Conservation (phyloP, 2,113 vertebrate genomes). For the Vombatus ursinus region DNA sequence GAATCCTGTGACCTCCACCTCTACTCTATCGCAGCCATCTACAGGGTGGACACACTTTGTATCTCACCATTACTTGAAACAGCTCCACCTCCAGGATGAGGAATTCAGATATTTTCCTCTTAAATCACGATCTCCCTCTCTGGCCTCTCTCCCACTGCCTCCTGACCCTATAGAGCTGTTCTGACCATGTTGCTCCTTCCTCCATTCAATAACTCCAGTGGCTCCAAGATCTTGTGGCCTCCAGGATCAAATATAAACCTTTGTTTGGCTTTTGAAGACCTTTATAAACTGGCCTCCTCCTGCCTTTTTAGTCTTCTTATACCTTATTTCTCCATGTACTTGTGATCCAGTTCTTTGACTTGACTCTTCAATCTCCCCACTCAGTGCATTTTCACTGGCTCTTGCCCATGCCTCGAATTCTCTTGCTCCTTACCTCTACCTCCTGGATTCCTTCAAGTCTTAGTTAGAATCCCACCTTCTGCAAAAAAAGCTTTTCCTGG, state of each 20-base stretch:
- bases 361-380: background rate
- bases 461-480: background rate
- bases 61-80: background rate
- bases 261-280: background rate
- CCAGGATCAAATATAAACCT: background rate
- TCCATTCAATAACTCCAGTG: background rate
- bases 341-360: background rate
- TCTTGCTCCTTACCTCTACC: background rate
- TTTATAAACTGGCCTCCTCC: background rate
- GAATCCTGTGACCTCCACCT: background rate
- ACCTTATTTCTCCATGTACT: background rate
- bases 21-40: background rate
- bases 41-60: background rate
- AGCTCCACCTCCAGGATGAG: background rate
- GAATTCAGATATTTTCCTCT: background rate
- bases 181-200: background rate
- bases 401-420: background rate
- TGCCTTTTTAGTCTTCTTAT: background rate
- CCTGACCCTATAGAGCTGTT: background rate
- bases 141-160: background rate
- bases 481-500: background rate
- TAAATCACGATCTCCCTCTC: background rate
- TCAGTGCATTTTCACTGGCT: background rate
- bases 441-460: background rate
- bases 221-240: background rate